Base-by-base conservation (phyloP, 2,797 vertebrate genomes). In the Tolypeutes matacus region DNA sequence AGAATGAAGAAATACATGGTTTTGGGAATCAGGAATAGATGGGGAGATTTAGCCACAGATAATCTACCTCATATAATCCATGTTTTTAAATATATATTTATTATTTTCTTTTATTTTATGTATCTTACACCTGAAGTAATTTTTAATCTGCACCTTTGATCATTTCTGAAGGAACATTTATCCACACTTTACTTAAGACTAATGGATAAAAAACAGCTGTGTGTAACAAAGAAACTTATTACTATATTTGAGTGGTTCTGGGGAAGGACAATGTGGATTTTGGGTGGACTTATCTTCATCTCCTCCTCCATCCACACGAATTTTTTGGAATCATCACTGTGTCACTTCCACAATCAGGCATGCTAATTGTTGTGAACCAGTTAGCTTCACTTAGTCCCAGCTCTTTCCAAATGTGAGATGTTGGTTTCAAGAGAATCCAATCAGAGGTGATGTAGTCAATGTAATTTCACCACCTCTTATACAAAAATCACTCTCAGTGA, bases 311-410 rank as follows among this genome's bases (percentile, higher is more conserved):
- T 13, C 5, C 3, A 86, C 53, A 3, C 75, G 27, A 62, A 15
- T 65, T 29, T 53, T 95, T 89, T 77, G 15, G 2, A 77, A 64
- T 13, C 17, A 65, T 31, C 11, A 67, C 65, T 82, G 39, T 31
- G 23, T 69, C 42, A 49, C 46, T 18, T 7, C 14, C 9, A 83
- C 29, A 90, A 58, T 1, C 34, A 70, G 12, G 2, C 13, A 36
- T 20, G 20, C 3, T 20, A 34, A 5, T 72, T 76, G 15, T 9
- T 42, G 39, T 18, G 3, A 83, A 51, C 39, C 62, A 78, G 18
- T 62, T 76, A 88, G 21, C 80, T 93, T 82, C 15, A 70, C 42
- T 39, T 18, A 88, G 69, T 77, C 93, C 23, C 6, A 83, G n/a
- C 31, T 92, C 20, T 81, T 87, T 65, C 46, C 25, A 49, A 84